phyloP scores from a whole-genome alignment of 2,797 vertebrate species.

The Neopelma chrysocephalum region DNA sequence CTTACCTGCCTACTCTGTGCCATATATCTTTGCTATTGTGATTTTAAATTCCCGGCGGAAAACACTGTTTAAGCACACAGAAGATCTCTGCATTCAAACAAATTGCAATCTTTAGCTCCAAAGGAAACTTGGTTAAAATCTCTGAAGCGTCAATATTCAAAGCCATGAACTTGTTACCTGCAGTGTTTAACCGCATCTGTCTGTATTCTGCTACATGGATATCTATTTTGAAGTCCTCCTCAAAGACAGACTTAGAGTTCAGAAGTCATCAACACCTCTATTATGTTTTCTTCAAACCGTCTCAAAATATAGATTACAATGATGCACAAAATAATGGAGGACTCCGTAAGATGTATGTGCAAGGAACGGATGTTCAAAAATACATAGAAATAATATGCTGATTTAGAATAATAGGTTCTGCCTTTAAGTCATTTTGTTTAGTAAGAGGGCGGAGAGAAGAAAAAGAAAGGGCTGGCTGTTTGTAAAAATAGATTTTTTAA shows the following conservation, averaged over 20 bases:
- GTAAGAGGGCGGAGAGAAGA: not conserved
- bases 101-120: not conserved
- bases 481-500: not conserved
- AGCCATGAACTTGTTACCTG: not conserved
- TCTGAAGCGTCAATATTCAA: not conserved
- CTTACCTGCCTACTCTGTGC: not conserved
- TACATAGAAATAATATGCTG: not conserved
- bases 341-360: not conserved
- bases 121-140: not conserved
- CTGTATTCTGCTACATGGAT: not conserved
- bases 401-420: not conserved
- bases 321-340: not conserved
- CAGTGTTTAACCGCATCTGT: not conserved
- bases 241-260: not conserved
- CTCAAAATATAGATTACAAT: not conserved
- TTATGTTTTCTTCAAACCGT: not conserved
- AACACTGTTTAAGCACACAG: not conserved
- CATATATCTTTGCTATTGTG: not conserved
- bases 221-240: not conserved
- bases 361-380: not conserved
- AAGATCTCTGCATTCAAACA: not conserved
- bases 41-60: not conserved
- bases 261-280: not conserved
- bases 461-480: not conserved
- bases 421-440: not conserved